A percentile compares a stretch with the other conserved stretches of the same genome.
phyloP scores from a whole-genome alignment of 2,888 invertebrate genomes.

The Mayetiola destructor region DNA sequence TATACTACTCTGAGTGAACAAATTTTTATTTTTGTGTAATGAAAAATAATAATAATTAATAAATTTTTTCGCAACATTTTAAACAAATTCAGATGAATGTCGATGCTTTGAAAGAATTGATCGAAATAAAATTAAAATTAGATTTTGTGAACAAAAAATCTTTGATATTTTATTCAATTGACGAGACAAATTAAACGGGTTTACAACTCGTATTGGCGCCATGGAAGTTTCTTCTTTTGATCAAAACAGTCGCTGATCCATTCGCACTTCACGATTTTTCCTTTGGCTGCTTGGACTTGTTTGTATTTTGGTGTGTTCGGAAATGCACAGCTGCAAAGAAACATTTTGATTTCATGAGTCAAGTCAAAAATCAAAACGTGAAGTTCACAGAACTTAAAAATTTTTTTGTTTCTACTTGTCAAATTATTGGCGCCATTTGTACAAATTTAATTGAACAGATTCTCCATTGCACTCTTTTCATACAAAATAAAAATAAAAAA shows the following conservation, averaged over 20 bases:
- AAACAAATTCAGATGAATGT: too few relatives aligned
- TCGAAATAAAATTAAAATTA: slow-evolving; percentile 1
- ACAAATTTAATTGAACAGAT: too few relatives aligned
- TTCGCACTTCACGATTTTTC: slow-evolving; percentile 48
- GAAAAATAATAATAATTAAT: too few relatives aligned
- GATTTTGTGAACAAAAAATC: neutral
- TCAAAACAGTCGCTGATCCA: slow-evolving; percentile 58
- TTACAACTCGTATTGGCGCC: neutral
- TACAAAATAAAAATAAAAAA: too few relatives aligned
- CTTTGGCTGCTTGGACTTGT: slow-evolving; percentile 48
- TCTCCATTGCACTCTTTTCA: too few relatives aligned
- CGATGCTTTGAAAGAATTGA: too few relatives aligned
- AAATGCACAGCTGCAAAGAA: slow-evolving; percentile 64
- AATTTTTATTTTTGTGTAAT: neutral
- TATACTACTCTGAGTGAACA: neutral
- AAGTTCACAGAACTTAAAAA: too few relatives aligned
- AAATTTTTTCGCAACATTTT: too few relatives aligned
- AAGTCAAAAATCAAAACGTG: too few relatives aligned
- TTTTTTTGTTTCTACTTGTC: too few relatives aligned
- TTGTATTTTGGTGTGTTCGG: slow-evolving; percentile 75
- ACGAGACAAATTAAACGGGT: neutral
- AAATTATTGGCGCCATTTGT: too few relatives aligned
- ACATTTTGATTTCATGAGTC: too few relatives aligned
- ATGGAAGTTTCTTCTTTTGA: slow-evolving; percentile 36
- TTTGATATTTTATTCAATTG: neutral